These are phyloP conservation scores for Hepsetus odoe DNA, from an alignment of 2,113 vertebrate species.

Conservation along the genomic window DNA sequence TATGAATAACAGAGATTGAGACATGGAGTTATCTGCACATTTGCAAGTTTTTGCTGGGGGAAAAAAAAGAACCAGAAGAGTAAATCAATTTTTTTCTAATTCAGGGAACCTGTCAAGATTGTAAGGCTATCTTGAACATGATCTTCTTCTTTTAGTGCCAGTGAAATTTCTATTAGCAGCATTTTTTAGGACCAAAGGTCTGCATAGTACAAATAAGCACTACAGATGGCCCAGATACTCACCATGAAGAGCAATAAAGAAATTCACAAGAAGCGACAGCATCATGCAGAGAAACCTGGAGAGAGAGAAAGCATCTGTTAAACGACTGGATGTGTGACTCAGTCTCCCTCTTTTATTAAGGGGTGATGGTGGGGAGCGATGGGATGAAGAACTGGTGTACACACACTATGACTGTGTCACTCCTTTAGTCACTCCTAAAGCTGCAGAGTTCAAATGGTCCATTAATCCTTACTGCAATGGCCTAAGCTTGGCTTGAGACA, in stretches of 20 bases:
- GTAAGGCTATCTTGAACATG: no score
- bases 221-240: conserved; percentile 51
- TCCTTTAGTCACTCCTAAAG: conserved; percentile 23
- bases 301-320: not conserved
- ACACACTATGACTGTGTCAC: conserved; percentile 26
- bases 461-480: conserved; percentile 26
- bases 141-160: no score
- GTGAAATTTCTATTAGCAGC: no score
- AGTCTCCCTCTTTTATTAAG: not conserved
- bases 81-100: no score
- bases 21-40: no score
- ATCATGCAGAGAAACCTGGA: conserved; percentile 58
- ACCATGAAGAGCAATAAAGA: conserved; percentile 64
- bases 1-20: no score
- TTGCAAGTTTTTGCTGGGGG: no score
- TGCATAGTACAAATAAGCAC: not conserved
- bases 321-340: conserved; percentile 32
- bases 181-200: conserved; percentile 20
- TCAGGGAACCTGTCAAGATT: no score
- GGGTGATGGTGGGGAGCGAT: not conserved
- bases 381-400: conserved; percentile 3
- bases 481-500: conserved; percentile 6
- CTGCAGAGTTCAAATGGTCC: conserved; percentile 26
- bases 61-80: no score
- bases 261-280: conserved; percentile 33